Base-by-base conservation (phyloP, 2,888 invertebrate genomes). In the Deroplatys truncata region DNA sequence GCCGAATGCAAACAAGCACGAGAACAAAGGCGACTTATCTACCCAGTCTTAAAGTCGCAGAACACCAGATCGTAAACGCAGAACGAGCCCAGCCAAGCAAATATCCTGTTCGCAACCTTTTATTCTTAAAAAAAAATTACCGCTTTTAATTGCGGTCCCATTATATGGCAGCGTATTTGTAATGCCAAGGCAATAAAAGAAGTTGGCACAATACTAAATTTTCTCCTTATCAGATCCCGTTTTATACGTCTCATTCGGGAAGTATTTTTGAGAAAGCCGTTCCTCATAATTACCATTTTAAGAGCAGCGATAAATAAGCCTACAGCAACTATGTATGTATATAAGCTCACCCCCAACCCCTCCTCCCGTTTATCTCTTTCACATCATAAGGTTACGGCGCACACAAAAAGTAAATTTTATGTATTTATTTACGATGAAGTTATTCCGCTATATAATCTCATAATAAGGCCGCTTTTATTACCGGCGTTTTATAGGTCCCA, bases 361-460 rank as follows among this genome's bases (percentile, higher is more conserved):
- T 84, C 84, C 84, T 35, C 29, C 56, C 56, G 84, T 28, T 84
- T 88, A 88, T 88, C 88, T 84, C 56, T 56, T 84, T 88, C 88
- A 72, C 56, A 56, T 56, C 88, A 88, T 88, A 84, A 84, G 56
- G 83, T 88, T 88, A 88, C 15, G 31, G 82, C 56, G 56, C 56
- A 72, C 20, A 72, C 56, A 35, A 72, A 72, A 72, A 72, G 56
- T 72, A 72, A 72, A 72, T 72, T 72, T 91, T 91, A 91, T 91
- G 91, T 90, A 89, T 90, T 90, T 92, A 91, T 91, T 92, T 92
- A 92, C 91, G 92, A 91, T 91, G 91, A 91, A 91, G 91, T 91
- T 91, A 92, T 91, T 89, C 89, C 88, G 83, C 82, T 86, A 88
- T 90, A 88, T 90, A 89, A 90, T 89, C 90, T 89, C 86, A 89